Evolutionary conservation across 53 echinoderm and acorn worm genomes (phyloP), one percentile per base, ranked within the genome.

Genomic region (Glandiceps talaboti): DNA sequence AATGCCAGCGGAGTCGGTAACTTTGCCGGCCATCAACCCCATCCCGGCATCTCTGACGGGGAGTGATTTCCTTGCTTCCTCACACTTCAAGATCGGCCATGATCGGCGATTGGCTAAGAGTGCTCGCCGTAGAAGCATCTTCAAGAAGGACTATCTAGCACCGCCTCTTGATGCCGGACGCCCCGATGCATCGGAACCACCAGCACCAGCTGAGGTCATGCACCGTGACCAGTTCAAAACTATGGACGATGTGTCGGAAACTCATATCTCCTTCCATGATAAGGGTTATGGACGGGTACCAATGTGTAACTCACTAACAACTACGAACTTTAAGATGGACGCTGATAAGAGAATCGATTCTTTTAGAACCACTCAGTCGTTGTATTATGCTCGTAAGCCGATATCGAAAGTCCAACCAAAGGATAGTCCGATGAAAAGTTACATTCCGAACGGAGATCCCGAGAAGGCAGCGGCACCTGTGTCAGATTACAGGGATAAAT

Each of bases 251-350:
- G 84, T 85, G 1, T 92, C 96, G 1, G 97, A 92, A 32, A 89
- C 97, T 73, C 89, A 89, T 73, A 76, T 77, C 1, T 87, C 89
- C 27, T 96, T 89, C 76, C 87, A 89, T 74, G 91, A 91, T 14
- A 87, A 82, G 32, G 75, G 73, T 30, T 79, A 91, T 26, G 88
- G 93, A 1, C 85, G 84, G 73, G 93, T 99, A 45, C 80, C 86
- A 14, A 90, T 88, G 81, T 99, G 99, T 45, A 84, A 77, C 29
- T 88, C 93, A 30, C 87, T 93, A 64, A 93, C 89, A 14, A 93
- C 89, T 82, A 97, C 93, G 26, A 99, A 99, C 88, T 93, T 93
- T 83, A 99, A 89, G 84, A 99, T 99, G 99, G 91, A 93, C 80
- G 76, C 92, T 0, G 99, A 99, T 32, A 76, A 88, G 73, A 84